These are phyloP conservation scores for Mesocricetus auratus DNA, from an alignment of 2,113 vertebrate genomes.

Conservation along the genomic window DNA sequence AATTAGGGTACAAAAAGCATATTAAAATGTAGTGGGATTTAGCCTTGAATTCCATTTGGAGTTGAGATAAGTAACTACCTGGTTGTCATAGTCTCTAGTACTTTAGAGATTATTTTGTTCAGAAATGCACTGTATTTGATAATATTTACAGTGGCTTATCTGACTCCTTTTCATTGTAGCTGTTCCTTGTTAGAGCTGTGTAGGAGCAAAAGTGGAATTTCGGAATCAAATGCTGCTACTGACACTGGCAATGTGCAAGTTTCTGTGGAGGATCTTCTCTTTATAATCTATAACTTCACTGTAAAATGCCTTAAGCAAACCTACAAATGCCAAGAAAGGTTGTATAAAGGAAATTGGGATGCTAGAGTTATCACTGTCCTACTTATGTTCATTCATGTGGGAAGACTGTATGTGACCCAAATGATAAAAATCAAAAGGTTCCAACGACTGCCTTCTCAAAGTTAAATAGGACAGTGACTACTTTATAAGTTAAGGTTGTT, in stretches of 20 bases:
- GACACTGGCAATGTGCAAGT: neutral
- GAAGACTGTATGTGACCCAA: neutral
- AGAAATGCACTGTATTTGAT: neutral
- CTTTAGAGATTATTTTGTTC: slow-evolving; percentile 1
- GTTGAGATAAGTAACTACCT: neutral
- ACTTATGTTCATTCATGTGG: neutral
- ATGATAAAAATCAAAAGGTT: slow-evolving; percentile 32
- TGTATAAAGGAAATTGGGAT: neutral
- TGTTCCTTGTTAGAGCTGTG: neutral
- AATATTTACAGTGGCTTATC: neutral
- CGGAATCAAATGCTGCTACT: neutral
- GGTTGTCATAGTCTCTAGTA: neutral
- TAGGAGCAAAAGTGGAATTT: neutral
- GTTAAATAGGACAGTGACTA: neutral
- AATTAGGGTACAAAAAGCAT: slow-evolving; percentile 28
- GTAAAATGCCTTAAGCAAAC: slow-evolving; percentile 37
- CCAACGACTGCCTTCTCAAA: neutral
- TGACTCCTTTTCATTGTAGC: neutral
- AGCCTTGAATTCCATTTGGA: slow-evolving; percentile 46
- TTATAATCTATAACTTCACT: neutral
- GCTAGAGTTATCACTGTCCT: neutral
- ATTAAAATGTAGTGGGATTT: slow-evolving; percentile 67
- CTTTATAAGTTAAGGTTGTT: neutral
- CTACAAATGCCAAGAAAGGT: slow-evolving; percentile 10
- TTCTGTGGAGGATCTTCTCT: neutral